Evolutionary conservation across 2,113 vertebrate genomes (phyloP).

Genomic region (Coracopsis vasa): DNA sequence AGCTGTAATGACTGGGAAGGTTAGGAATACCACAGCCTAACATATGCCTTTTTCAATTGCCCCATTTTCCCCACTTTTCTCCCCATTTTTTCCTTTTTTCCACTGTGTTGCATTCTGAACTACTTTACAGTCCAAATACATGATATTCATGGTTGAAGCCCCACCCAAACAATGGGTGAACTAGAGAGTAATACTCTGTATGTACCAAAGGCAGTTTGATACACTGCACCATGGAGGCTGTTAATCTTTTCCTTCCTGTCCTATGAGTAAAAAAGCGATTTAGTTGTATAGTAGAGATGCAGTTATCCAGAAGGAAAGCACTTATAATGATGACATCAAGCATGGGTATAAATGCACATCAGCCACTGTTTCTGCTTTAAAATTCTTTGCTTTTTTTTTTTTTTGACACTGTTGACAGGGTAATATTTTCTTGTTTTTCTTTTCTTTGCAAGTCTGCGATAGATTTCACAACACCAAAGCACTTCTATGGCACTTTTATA

Average conservation of each 20-base stretch:
- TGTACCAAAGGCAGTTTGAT: neutral
- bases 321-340: constrained; percentile 37
- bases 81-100: neutral
- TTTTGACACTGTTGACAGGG: neutral
- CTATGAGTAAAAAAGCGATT: neutral
- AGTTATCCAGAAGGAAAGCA: constrained; percentile 9
- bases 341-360: constrained; percentile 31
- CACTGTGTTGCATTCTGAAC: neutral
- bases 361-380: constrained; percentile 34
- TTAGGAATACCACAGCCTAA: neutral
- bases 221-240: neutral
- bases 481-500: constrained; percentile 27
- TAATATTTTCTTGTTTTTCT: constrained; percentile 26
- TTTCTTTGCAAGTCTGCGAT: constrained; percentile 29
- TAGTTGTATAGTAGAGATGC: neutral
- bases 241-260: neutral
- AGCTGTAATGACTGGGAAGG: neutral
- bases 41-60: neutral
- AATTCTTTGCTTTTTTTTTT: neutral
- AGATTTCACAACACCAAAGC: constrained; percentile 55
- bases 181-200: neutral
- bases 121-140: neutral
- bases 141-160: neutral
- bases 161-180: neutral
- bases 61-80: neutral